Evolutionary conservation across 2,113 vertebrate genomes (phyloP), one percentile per base, ranked within the genome.

Genomic region (Indicator indicator): DNA sequence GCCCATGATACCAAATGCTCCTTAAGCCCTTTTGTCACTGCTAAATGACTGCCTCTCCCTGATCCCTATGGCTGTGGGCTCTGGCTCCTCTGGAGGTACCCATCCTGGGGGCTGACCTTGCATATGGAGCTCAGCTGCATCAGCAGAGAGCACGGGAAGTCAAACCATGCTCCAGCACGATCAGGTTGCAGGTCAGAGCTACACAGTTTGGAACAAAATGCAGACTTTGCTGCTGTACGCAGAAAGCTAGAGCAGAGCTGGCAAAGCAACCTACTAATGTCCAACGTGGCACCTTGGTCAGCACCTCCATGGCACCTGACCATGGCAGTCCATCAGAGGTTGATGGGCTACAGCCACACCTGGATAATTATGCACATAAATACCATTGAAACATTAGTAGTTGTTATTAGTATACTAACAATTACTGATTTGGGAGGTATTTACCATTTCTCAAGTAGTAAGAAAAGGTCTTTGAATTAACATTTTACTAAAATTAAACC

Each of bases 11-110:
- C 42, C 15, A 38, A 26, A 5, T 42, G 16, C 75, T 89, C 68
- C 58, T 84, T 81, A 78, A 94, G 54, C 79, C 69, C 52, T 83
- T 92, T 80, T 93, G 70, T 83, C 72, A 60, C 81, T 55, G 4
- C 48, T 67, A 24, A 50, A 32, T 32, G 11, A 4, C 67, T 38
- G 9, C n/a, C 44, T 63, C 56, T 62, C 70, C 60, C 56, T 69
- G 10, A 2, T 27, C 42, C 7, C 0, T 3, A 0, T 2, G 80
- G 80, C 76, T 67, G 83, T n/a, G 83, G 59, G 63, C 77, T 36
- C 1, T 12, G 56, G 21, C 16, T 54, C 4, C 9, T 15, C 19
- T 3, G 17, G 23, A 33, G 68, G n/a, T 6, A 11, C 20, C 44
- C 78, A 19, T 19, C 28, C 68, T 9, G 0, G 5, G 58, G 11